Conservation (phyloP, 2,797 vertebrate species). For the Percopsis omiscomaycus region DNA sequence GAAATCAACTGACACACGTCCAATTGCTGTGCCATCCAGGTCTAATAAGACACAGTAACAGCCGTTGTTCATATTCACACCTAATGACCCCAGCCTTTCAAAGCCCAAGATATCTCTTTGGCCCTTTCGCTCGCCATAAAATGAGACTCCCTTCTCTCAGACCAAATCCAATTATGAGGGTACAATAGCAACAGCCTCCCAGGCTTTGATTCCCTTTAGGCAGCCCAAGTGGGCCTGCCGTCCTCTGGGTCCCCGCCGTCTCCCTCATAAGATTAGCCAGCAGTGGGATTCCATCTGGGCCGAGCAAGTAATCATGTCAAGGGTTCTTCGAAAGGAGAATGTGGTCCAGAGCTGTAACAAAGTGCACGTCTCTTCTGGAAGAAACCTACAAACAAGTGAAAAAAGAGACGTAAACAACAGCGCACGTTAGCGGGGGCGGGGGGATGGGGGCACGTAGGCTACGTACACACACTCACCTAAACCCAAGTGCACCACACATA, state of each 20-base stretch:
- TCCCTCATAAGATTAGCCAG: slow-evolving; percentile 26
- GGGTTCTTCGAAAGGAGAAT: slow-evolving; percentile 39
- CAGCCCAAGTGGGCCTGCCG: slow-evolving; percentile 9
- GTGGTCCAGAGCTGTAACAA: slow-evolving; percentile 23
- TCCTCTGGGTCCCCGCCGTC: slow-evolving; percentile 4
- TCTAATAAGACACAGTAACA: slow-evolving; percentile 25
- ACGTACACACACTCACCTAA: background rate
- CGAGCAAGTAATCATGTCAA: slow-evolving; percentile 61
- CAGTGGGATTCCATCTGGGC: slow-evolving; percentile 53
- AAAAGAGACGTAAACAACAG: background rate
- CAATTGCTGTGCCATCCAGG: background rate
- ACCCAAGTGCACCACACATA: too few species aligned
- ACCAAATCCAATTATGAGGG: slow-evolving; percentile 76
- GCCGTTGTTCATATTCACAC: slow-evolving; percentile 59
- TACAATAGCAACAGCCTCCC: slow-evolving; percentile 69
- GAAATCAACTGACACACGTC: slow-evolving; percentile 10
- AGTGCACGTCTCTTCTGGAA: slow-evolving; percentile 21
- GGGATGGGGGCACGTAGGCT: too few species aligned
- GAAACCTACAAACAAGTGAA: slow-evolving; percentile 9
- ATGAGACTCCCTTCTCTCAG: slow-evolving; percentile 51
- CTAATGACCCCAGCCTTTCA: slow-evolving; percentile 69
- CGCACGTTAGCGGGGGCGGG: background rate
- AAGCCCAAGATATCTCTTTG: slow-evolving; percentile 53
- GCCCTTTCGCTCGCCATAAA: slow-evolving; percentile 31
- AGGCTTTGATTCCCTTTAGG: slow-evolving; percentile 41